Evolutionary conservation across 2,113 vertebrate species (phyloP).

Genomic region (Psilopogon haemacephalus): DNA sequence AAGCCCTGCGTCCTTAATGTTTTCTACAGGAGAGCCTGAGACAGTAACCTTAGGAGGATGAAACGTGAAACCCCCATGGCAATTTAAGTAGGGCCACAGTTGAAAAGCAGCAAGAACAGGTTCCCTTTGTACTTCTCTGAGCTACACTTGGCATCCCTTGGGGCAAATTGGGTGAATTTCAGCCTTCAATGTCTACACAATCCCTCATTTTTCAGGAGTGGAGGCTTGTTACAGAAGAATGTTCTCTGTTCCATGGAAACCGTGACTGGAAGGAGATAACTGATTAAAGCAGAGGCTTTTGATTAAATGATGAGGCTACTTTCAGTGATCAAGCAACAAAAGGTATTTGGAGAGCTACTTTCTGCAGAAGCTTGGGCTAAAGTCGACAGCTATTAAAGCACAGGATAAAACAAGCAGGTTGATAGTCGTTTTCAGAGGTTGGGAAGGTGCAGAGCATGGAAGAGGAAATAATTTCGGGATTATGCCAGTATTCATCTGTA

Average conservation of each 20-base stretch:
- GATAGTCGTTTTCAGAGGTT: background rate
- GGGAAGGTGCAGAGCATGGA: background rate
- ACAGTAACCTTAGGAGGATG: slow-evolving; percentile 63
- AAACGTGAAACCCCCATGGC: slow-evolving; percentile 40
- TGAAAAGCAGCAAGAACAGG: slow-evolving; percentile 66
- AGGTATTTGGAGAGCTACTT: background rate
- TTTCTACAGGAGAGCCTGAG: slow-evolving; percentile 58
- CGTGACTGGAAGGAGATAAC: slow-evolving; percentile 41
- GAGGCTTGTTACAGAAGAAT: slow-evolving; percentile 51
- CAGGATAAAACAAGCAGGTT: background rate
- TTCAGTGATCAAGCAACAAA: background rate
- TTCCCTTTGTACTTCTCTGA: slow-evolving; percentile 60
- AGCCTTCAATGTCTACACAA: slow-evolving; percentile 43
- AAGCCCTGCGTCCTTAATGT: slow-evolving; percentile 39
- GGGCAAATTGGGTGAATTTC: slow-evolving; percentile 54
- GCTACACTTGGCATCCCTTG: slow-evolving; percentile 61
- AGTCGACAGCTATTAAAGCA: background rate
- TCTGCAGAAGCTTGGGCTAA: background rate
- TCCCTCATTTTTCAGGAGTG: slow-evolving; percentile 53
- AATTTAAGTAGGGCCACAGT: slow-evolving; percentile 32
- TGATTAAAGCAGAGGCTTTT: slow-evolving; percentile 54
- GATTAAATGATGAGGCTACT: slow-evolving; percentile 33
- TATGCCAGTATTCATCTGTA: slow-evolving; percentile 2
- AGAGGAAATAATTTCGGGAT: slow-evolving; percentile 24
- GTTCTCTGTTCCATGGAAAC: slow-evolving; percentile 29